Conservation (phyloP, 2,888 invertebrate species). For the Seladonia tumulorum region DNA sequence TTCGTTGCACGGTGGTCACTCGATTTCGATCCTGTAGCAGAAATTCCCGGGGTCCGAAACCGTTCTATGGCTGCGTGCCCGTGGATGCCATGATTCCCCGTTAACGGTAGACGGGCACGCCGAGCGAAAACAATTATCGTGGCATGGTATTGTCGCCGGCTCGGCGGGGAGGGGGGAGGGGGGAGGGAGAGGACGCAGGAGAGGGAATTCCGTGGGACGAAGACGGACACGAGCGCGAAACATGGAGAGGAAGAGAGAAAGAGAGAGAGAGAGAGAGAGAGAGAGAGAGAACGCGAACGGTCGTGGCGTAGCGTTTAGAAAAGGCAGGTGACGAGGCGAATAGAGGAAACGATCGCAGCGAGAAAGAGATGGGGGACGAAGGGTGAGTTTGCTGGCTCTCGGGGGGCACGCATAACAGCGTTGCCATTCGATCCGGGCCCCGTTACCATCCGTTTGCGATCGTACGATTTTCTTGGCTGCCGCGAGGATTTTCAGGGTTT, state of each 20-base stretch:
- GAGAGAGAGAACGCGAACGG: neutral
- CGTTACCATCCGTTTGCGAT: neutral
- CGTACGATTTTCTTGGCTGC: neutral
- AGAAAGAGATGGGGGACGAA: slow-evolving; percentile 12
- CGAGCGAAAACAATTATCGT: slow-evolving; percentile 48
- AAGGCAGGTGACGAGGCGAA: slow-evolving; percentile 34
- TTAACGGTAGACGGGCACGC: slow-evolving; percentile 24
- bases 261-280: neutral
- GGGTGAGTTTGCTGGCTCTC: slow-evolving; percentile 14
- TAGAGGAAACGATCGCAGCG: neutral
- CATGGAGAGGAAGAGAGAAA: neutral
- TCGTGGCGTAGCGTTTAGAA: slow-evolving; percentile 26
- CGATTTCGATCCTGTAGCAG: neutral
- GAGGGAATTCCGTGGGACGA: slow-evolving; percentile 24
- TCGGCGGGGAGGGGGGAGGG: neutral
- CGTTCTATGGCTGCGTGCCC: slow-evolving; percentile 10
- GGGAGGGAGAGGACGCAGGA: neutral
- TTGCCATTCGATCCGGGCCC: neutral
- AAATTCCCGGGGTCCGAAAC: slow-evolving; percentile 9
- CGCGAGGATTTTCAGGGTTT: too few species aligned
- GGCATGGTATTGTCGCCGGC: slow-evolving; percentile 9
- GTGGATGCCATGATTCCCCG: slow-evolving; percentile 28
- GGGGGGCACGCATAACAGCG: slow-evolving; percentile 46
- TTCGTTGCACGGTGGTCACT: neutral
- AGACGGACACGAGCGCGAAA: slow-evolving; percentile 6